These are phyloP conservation scores for Scalopus aquaticus DNA, from an alignment of 2,113 vertebrate species.

Conservation along the genomic window DNA sequence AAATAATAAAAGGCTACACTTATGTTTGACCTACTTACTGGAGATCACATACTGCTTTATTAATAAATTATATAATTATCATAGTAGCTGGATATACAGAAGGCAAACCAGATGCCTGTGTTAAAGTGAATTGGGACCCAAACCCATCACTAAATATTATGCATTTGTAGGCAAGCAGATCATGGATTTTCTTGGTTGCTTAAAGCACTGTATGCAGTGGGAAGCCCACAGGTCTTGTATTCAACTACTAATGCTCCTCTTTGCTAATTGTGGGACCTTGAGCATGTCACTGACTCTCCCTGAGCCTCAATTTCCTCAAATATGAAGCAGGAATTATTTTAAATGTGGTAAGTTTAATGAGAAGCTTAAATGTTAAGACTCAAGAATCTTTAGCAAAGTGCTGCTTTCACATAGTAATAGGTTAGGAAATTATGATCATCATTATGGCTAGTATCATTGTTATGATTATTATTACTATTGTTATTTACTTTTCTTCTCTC, in stretches of 20 bases:
- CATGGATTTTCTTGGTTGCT: background rate
- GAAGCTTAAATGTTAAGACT: background rate
- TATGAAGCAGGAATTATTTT: background rate
- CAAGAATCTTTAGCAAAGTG: background rate
- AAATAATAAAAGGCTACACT: constrained; percentile 75
- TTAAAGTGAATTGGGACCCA: background rate
- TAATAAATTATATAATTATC: constrained; percentile 73
- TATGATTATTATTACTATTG: background rate
- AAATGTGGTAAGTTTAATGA: background rate
- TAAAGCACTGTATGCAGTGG: background rate
- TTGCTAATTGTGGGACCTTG: background rate
- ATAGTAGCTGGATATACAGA: constrained; percentile 54
- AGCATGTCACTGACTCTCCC: background rate
- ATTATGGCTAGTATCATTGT: background rate
- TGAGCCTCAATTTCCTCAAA: background rate
- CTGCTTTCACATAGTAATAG: background rate
- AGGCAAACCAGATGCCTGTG: constrained; percentile 57
- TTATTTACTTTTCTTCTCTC: background rate
- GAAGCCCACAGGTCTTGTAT: background rate
- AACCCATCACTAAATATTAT: background rate
- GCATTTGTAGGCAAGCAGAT: background rate
- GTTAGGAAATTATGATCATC: background rate
- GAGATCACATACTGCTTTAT: constrained; percentile 70
- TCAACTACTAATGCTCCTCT: background rate
- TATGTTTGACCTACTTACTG: constrained; percentile 65